phyloP scores from a whole-genome alignment of 2,113 vertebrate genomes.

The Bagarius yarrelli region DNA sequence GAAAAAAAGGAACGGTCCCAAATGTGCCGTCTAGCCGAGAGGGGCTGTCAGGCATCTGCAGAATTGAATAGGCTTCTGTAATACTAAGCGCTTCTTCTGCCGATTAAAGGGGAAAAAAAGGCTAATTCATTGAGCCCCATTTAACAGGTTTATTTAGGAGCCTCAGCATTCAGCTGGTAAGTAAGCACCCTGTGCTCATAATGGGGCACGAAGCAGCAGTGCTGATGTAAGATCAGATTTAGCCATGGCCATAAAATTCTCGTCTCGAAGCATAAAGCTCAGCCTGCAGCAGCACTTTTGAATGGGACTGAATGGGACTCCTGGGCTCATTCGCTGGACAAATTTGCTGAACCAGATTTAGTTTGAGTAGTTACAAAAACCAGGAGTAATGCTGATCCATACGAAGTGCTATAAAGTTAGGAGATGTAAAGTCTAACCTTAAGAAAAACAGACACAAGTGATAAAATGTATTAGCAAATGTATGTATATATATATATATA shows the following conservation, averaged over 20 bases:
- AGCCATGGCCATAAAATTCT: slow-evolving; percentile 23
- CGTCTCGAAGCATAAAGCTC: neutral
- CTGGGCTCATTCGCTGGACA: slow-evolving; percentile 9
- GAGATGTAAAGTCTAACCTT: neutral
- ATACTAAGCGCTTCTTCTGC: slow-evolving; percentile 15
- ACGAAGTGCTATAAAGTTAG: neutral
- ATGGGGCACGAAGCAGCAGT: slow-evolving; percentile 17
- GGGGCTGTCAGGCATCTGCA: slow-evolving; percentile 15
- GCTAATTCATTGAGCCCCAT: slow-evolving; percentile 18
- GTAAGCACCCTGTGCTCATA: slow-evolving; percentile 17
- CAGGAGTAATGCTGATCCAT: neutral
- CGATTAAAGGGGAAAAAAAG: slow-evolving; percentile 13
- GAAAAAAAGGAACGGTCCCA: slow-evolving; percentile 3
- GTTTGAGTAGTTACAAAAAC: neutral
- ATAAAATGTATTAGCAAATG: neutral
- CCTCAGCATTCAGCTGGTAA: slow-evolving; percentile 17
- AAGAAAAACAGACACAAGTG: neutral
- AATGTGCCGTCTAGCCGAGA: slow-evolving; percentile 7
- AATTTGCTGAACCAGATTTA: slow-evolving; percentile 4
- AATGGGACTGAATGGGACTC: slow-evolving; percentile 17
- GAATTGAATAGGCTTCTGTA: slow-evolving; percentile 23
- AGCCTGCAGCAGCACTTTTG: slow-evolving; percentile 8
- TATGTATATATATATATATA: neutral
- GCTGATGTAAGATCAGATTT: slow-evolving; percentile 38
- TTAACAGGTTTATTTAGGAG: slow-evolving; percentile 36